phyloP scores from a whole-genome alignment of 2,797 vertebrate species.

The Stomatorhinus walkeri region DNA sequence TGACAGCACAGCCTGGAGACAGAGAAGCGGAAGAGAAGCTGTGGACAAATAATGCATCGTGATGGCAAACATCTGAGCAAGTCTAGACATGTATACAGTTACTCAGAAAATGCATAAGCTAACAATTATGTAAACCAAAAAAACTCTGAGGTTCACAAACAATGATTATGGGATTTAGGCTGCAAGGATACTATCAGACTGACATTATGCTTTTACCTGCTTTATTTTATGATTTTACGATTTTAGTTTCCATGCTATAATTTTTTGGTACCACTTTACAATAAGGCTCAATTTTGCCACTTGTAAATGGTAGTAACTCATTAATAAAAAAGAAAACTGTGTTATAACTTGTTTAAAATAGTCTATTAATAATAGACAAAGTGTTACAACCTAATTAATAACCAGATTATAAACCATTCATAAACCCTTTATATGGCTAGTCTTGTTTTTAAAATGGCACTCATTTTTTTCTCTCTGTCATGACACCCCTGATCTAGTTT shows the following conservation, averaged over 20 bases:
- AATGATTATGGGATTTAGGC: background rate
- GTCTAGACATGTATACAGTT: background rate
- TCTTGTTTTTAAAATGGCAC: no score
- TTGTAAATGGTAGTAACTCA: no score
- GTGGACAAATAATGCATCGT: background rate
- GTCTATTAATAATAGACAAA: no score
- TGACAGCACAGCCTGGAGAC: constrained; percentile 49
- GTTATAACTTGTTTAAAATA: no score
- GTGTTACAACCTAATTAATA: no score
- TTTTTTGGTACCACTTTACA: no score
- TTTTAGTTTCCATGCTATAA: background rate
- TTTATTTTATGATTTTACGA: background rate
- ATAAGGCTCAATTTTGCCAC: no score
- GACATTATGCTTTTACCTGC: background rate
- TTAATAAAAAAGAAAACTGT: no score
- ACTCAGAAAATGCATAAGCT: background rate
- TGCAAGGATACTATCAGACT: background rate
- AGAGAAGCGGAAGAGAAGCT: background rate
- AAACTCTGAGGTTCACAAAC: background rate
- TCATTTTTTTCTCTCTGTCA: background rate
- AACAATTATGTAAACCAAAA: background rate
- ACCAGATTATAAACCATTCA: no score
- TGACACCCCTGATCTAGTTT: background rate
- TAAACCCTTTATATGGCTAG: no score
- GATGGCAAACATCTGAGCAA: background rate